Evolutionary conservation across 2,797 vertebrate species (phyloP).

Genomic region (Ficedula albicollis): DNA sequence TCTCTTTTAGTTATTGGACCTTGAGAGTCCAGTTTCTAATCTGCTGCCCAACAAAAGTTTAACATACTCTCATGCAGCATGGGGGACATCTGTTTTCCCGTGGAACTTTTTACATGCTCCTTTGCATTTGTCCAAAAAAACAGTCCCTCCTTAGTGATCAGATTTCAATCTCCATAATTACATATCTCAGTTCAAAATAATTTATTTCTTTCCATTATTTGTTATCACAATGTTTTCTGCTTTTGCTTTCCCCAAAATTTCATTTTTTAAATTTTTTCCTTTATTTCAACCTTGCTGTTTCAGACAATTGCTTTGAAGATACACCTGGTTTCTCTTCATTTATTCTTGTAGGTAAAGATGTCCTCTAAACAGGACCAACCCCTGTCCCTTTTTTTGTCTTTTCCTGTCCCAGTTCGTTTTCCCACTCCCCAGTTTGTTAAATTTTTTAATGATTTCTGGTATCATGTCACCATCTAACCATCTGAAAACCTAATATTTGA

Average conservation of each 20-base stretch:
- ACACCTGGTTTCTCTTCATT: background rate
- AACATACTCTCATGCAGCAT: accelerated
- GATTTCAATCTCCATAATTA: background rate
- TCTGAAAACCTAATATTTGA: background rate
- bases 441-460: background rate
- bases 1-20: background rate
- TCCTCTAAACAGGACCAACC: background rate
- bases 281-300: background rate
- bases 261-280: background rate
- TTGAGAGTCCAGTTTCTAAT: background rate
- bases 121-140: background rate
- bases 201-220: background rate
- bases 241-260: background rate
- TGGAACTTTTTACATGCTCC: background rate
- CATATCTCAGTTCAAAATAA: background rate
- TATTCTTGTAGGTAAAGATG: background rate
- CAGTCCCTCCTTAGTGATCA: background rate
- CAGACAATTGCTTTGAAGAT: background rate
- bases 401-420: background rate
- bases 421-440: background rate
- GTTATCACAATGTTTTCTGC: background rate
- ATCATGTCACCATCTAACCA: background rate
- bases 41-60: background rate
- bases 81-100: background rate
- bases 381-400: background rate